Conservation (phyloP, 23 tunicate genomes). For the Corella eumyota region DNA sequence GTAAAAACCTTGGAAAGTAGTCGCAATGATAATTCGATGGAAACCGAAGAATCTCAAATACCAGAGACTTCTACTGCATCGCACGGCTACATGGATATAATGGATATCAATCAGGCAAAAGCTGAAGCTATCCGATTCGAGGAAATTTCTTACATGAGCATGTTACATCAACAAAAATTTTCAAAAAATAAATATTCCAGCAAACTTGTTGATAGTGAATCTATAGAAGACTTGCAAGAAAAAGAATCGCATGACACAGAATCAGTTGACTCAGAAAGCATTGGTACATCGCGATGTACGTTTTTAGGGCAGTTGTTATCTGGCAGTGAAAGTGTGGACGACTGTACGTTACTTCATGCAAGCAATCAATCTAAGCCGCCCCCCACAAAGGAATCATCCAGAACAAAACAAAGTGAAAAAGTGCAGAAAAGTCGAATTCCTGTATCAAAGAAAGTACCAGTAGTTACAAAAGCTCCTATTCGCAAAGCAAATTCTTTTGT, state of each 20-base stretch:
- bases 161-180: slow-evolving; percentile 12
- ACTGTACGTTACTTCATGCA: no score
- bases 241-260: no score
- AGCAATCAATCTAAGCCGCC: no score
- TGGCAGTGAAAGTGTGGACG: no score
- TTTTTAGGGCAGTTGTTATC: slow-evolving; percentile 1
- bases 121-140: slow-evolving; percentile 24
- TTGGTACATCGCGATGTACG: slow-evolving; percentile 1
- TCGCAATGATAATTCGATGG: neutral
- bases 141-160: slow-evolving; percentile 22
- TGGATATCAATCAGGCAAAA: slow-evolving; percentile 17
- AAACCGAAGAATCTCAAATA: neutral
- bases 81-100: slow-evolving; percentile 13
- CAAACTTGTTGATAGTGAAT: no score
- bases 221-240: no score
- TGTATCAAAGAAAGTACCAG: slow-evolving; percentile 1
- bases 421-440: slow-evolving; percentile 13
- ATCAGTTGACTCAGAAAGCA: slow-evolving; percentile 12
- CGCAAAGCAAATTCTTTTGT: no score
- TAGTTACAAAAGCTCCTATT: no score
- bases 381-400: no score
- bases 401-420: neutral
- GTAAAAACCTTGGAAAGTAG: slow-evolving; percentile 13
- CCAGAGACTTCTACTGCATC: no score
- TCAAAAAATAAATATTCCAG: no score